These are phyloP conservation scores for Melikaiella ostensackeni DNA, from an alignment of 2,888 invertebrate species.

Conservation along the genomic window DNA sequence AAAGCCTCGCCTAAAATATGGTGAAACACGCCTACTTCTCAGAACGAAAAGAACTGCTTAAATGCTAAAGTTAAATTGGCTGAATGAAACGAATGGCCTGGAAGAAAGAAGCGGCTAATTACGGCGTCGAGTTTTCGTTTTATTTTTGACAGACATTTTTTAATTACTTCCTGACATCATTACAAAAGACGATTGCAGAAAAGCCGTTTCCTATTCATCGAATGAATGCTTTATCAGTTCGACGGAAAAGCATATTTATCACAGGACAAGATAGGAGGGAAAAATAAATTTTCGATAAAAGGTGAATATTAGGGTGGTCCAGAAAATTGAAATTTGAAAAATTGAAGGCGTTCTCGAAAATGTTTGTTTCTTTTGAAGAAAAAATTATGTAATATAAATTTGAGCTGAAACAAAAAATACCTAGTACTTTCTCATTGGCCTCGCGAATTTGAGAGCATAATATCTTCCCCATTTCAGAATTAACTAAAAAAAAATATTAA, in stretches of 20 bases:
- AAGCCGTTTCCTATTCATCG: background rate
- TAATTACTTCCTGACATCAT: conserved; percentile 18
- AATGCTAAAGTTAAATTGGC: conserved; percentile 28
- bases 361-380: too few species aligned
- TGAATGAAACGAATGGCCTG: conserved; percentile 8
- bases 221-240: background rate
- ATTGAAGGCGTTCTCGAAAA: too few species aligned
- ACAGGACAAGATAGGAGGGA: background rate
- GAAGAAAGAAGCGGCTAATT: conserved; percentile 12
- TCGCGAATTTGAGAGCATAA: too few species aligned
- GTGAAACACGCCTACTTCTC: conserved; percentile 4
- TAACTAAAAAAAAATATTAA: too few species aligned
- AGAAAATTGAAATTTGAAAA: too few species aligned
- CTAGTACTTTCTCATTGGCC: too few species aligned
- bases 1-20: conserved; percentile 21
- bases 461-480: too few species aligned
- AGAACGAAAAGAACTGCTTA: conserved; percentile 17
- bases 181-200: background rate
- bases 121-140: background rate
- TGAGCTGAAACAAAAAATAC: too few species aligned
- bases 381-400: too few species aligned
- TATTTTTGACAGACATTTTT: background rate
- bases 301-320: too few species aligned
- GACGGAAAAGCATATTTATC: background rate
- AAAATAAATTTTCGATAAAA: background rate